Conservation (phyloP, 2,113 vertebrate species). For the Halichoerus grypus region DNA sequence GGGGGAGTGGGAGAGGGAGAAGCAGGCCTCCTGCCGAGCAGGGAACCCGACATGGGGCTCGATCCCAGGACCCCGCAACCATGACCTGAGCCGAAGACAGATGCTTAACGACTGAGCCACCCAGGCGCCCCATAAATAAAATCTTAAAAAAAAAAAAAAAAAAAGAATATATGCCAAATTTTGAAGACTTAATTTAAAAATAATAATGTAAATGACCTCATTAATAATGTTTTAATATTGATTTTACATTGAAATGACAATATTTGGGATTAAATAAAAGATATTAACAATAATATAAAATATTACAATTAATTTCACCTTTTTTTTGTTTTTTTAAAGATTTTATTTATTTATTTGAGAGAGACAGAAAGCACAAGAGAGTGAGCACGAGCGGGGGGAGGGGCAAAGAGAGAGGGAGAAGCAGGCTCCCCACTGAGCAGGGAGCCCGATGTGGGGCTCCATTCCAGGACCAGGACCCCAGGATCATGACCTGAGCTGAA, state of each 20-base stretch:
- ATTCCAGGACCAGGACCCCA: background rate
- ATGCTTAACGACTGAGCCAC: no score
- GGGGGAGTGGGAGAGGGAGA: no score
- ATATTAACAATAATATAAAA: background rate
- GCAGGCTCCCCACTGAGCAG: background rate
- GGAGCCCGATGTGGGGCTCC: background rate
- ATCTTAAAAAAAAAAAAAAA: no score
- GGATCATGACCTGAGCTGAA: background rate
- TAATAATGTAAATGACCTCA: background rate
- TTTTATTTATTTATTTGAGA: background rate
- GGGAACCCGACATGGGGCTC: no score
- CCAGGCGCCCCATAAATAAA: no score
- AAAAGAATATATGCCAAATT: background rate
- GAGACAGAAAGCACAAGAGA: background rate
- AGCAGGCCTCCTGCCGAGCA: no score
- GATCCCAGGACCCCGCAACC: no score
- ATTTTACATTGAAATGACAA: slow-evolving; percentile 3
- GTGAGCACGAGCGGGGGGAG: no score
- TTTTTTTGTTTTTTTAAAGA: background rate
- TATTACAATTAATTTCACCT: background rate
- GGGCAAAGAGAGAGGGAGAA: background rate
- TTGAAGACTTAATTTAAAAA: background rate
- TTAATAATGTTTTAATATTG: background rate
- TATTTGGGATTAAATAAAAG: background rate
- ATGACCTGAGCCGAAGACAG: no score